Conservation (phyloP, 2,888 invertebrate genomes). For the Plebejus anna region DNA sequence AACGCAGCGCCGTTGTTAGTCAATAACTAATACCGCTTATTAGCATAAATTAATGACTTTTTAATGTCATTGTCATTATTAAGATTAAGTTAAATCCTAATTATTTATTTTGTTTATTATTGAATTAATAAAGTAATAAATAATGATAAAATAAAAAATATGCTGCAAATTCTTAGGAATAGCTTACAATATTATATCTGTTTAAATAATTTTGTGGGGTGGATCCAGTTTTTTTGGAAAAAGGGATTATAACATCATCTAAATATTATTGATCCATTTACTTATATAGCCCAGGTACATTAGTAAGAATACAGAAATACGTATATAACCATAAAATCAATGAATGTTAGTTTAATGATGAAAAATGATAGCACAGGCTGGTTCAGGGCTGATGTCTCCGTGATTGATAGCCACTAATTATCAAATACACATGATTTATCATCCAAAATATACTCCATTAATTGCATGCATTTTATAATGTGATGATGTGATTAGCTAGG, state of each 20-base stretch:
- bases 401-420: not conserved
- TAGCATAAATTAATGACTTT: not conserved
- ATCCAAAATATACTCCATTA: not conserved
- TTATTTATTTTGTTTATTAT: not conserved
- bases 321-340: not conserved
- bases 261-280: not conserved
- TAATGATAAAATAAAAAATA: not conserved
- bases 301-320: not conserved
- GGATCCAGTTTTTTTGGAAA: too few relatives aligned
- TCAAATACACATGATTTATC: constrained; percentile 1
- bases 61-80: not conserved
- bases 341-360: constrained; percentile 3
- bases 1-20: not conserved
- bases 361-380: not conserved
- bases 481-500: not conserved
- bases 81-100: not conserved
- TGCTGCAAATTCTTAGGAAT: not conserved
- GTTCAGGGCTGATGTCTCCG: not conserved
- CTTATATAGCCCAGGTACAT: not conserved
- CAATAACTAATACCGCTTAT: not conserved
- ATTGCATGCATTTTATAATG: not conserved
- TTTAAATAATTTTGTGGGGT: too few relatives aligned
- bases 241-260: not conserved
- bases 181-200: too few relatives aligned
- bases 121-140: not conserved